Evolutionary conservation across 2,113 vertebrate genomes (phyloP), one percentile per base, ranked within the genome.

Genomic region (Leucosticte australis): DNA sequence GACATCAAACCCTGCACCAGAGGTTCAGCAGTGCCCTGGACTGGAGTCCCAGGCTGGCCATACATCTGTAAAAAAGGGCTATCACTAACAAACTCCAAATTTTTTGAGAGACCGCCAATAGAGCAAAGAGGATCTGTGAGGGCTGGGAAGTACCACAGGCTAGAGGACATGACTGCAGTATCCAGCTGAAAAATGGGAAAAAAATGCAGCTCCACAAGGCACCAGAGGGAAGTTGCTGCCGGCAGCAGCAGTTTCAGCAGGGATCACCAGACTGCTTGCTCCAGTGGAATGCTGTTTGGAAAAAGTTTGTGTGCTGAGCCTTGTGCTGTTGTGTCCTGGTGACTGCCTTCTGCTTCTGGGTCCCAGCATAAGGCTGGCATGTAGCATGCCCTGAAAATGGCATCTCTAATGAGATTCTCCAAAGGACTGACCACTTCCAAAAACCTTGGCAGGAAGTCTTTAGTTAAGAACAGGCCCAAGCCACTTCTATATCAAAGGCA

Each of bases 141-240:
- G 26, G 5, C 41, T 65, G 33, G 22, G 28, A 56, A 12, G 33
- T 55, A 70, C 3, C 62, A 30, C 22, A 56, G 55, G 12, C 16
- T 71, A 52, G 62, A 65, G 50, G 46, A 50, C 2, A 5, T 10
- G 18, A 28, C 28, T 56, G 62, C 26, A 39, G 15, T 9, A n/a
- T 56, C 44, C 39, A 26, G 31, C 7, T 3, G 1, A 56, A 76
- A 80, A 37, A 4, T 1, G 1, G 16, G 28, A 0, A 2, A 35
- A 35, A 57, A 71, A n/a, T 4, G 30, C 37, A 71, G 74, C 30
- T 62, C 46, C 39, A 28, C 13, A 33, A 50, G 46, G 67, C 19
- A 30, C 11, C 0, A 0, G 41, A 69, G 46, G 39, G 49, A 78
- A 47, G 33, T 26, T 0, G 0, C 21, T 33, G 67, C 50, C 2